Evolutionary conservation across 2,888 invertebrate genomes (phyloP).

Genomic region (Brachynemurus nebulosus): DNA sequence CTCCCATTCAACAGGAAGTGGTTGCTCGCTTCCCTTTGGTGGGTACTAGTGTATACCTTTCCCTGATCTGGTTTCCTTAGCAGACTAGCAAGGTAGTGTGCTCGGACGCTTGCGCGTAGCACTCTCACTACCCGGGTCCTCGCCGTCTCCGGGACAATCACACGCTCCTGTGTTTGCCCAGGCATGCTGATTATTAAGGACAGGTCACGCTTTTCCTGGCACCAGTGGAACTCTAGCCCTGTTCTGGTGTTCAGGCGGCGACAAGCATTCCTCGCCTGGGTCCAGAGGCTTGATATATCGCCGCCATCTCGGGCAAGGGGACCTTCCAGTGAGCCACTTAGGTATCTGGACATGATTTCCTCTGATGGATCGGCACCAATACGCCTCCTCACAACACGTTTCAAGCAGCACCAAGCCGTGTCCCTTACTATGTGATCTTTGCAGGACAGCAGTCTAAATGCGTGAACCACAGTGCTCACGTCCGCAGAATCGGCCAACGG

Average conservation of each 20-base stretch:
- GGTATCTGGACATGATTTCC: slow-evolving; percentile 19
- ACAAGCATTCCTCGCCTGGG: slow-evolving; percentile 17
- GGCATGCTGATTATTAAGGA: slow-evolving; percentile 7
- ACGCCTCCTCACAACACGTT: slow-evolving; percentile 14
- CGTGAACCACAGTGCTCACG: slow-evolving; percentile 21
- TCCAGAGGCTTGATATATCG: slow-evolving; percentile 18
- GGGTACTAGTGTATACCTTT: slow-evolving; percentile 19
- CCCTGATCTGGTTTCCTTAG: slow-evolving; percentile 21
- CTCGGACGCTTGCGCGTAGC: slow-evolving; percentile 5
- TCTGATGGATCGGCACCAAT: slow-evolving; percentile 11
- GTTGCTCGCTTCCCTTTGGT: slow-evolving; percentile 16
- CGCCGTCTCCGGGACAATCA: slow-evolving; percentile 12
- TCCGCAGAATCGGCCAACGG: slow-evolving; percentile 23
- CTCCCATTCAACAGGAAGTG: slow-evolving; percentile 22
- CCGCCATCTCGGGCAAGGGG: slow-evolving; percentile 15
- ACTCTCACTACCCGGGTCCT: background rate
- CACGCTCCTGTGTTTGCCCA: slow-evolving; percentile 13
- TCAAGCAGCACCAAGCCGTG: slow-evolving; percentile 18
- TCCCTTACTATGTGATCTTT: slow-evolving; percentile 16
- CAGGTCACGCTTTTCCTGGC: slow-evolving; percentile 10
- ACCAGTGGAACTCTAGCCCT: slow-evolving; percentile 18
- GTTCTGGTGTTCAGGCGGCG: slow-evolving; percentile 10
- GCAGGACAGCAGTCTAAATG: slow-evolving; percentile 22
- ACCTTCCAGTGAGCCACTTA: slow-evolving; percentile 18
- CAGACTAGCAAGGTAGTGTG: slow-evolving; percentile 4